These are phyloP conservation scores for Lucilia sericata DNA, from an alignment of 1,140 invertebrate genomes.

Conservation along the genomic window DNA sequence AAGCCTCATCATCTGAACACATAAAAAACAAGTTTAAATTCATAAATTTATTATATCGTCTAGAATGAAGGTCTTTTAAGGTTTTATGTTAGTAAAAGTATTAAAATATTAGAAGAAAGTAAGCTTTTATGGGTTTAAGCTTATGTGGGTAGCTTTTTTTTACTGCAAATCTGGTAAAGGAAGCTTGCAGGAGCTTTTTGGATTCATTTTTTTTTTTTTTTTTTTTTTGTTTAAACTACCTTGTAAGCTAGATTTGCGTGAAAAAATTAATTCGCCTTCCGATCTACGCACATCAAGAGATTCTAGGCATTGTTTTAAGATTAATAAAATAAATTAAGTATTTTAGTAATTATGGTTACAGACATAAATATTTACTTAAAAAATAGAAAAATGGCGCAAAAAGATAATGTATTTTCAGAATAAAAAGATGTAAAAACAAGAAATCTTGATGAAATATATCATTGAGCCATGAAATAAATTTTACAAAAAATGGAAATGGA, in stretches of 20 bases:
- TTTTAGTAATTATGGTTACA: neutral
- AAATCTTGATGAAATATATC: constrained; percentile 17
- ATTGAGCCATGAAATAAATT: neutral
- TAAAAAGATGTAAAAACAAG: neutral
- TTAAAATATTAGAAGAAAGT: too few relatives aligned
- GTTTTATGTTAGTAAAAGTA: neutral
- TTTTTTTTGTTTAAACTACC: constrained; percentile 52
- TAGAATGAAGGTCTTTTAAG: neutral
- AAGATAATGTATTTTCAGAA: neutral
- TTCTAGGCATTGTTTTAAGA: constrained; percentile 13
- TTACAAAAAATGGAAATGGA: constrained; percentile 32
- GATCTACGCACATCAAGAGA: constrained; percentile 55
- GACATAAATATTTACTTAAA: neutral
- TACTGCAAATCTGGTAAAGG: neutral
- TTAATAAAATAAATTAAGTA: neutral
- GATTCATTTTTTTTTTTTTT: neutral
- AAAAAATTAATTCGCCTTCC: constrained; percentile 61
- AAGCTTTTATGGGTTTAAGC: too few relatives aligned
- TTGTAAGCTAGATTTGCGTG: constrained; percentile 65
- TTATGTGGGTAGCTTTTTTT: neutral
- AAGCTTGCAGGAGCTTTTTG: neutral
- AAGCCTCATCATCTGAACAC: constrained; percentile 58
- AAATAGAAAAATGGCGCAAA: neutral
- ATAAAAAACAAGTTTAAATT: neutral
- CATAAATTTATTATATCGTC: neutral